Base-by-base conservation (phyloP, 1,140 invertebrate species). In the Druon quercuslanigerum region DNA sequence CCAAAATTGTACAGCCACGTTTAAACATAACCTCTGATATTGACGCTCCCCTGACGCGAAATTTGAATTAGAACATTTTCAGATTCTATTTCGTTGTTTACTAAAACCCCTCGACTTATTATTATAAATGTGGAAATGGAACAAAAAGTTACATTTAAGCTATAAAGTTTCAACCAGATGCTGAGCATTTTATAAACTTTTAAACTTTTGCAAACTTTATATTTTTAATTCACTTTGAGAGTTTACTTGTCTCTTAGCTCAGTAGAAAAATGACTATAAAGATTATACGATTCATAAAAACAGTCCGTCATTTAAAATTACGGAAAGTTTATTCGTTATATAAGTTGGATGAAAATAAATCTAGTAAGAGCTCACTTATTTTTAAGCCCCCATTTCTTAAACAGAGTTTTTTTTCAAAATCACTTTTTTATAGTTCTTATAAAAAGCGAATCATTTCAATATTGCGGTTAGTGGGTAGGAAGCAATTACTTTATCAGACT, bases 401-500 rank as follows among this genome's bases (percentile, higher is more conserved):
- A 13, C 14, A 0, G 25, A 13, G 12, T 2, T 33, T 16, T 11
- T 66, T 66, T 12, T 13, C 1, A 14, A 66, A 66, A 66, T 46
- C 4, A 66, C n/a, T 60, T 25, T 60, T 33, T 3, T 33, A 25
- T 60, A 12, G 6, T 20, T 12, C 54, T 77, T 2, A 12, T 51
- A 51, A 72, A 46, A 56, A 19, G 19, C 51, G 40, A 19, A 19
- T 33, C 33, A 72, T 72, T 76, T 72, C 51, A 76, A 76, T 56
- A 70, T 76, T 72, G 70, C 14, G 54, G 73, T 20, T 20, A 33
- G 40, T 14, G 46, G 40, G 51, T 8, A 72, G 75, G 40, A 71
- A 71, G 74, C 74, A 71, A 77, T 77, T 77, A 77, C 71, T 72
- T 72, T 72, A 72, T 75, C 70, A 25, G n/a, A 75, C 74, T 54